Percentiles rank a stretch among this genome's conserved stretches.
These are phyloP conservation scores for Melanotaenia duboulayi DNA, from an alignment of 2,113 vertebrate species.

Conservation along the genomic window DNA sequence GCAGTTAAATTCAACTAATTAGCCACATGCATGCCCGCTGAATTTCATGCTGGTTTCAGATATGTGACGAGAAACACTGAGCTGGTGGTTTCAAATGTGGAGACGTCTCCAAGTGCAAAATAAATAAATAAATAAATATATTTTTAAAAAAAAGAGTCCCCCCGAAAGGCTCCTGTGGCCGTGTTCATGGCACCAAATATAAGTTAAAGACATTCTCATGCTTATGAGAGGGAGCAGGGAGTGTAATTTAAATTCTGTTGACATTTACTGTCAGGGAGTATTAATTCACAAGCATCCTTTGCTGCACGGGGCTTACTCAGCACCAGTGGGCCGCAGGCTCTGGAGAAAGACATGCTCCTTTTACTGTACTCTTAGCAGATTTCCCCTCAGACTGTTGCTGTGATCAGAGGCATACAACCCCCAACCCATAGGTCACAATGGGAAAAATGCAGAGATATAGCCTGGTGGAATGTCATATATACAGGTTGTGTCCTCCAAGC, in stretches of 20 bases:
- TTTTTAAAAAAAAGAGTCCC: constrained; percentile 64
- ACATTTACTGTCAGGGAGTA: constrained; percentile 87
- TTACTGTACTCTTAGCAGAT: constrained; percentile 75
- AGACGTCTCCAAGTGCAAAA: constrained; percentile 78
- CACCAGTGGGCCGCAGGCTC: constrained; percentile 76
- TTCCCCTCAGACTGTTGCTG: constrained; percentile 65
- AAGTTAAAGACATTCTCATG: constrained; percentile 83
- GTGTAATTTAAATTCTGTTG: constrained; percentile 87
- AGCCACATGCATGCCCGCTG: constrained; percentile 69
- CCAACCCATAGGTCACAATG: constrained; percentile 68
- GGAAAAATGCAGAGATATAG: constrained; percentile 59
- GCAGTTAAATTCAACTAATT: constrained; percentile 82
- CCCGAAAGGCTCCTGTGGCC: constrained; percentile 65
- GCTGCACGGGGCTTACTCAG: constrained; percentile 83
- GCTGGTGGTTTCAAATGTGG: constrained; percentile 72
- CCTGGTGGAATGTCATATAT: constrained; percentile 77
- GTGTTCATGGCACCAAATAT: constrained; percentile 78
- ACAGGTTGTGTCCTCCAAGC: constrained; percentile 73
- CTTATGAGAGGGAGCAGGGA: constrained; percentile 78
- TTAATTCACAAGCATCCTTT: constrained; percentile 80
- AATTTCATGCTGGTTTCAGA: constrained; percentile 72
- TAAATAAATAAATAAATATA: no score
- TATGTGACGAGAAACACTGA: constrained; percentile 61
- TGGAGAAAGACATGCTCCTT: constrained; percentile 71
- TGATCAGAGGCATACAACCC: constrained; percentile 65